A percentile compares a stretch with the other conserved stretches of the same genome.
These are phyloP conservation scores for Charanyca ferruginea DNA, from an alignment of 2,888 invertebrate species.

Conservation along the genomic window DNA sequence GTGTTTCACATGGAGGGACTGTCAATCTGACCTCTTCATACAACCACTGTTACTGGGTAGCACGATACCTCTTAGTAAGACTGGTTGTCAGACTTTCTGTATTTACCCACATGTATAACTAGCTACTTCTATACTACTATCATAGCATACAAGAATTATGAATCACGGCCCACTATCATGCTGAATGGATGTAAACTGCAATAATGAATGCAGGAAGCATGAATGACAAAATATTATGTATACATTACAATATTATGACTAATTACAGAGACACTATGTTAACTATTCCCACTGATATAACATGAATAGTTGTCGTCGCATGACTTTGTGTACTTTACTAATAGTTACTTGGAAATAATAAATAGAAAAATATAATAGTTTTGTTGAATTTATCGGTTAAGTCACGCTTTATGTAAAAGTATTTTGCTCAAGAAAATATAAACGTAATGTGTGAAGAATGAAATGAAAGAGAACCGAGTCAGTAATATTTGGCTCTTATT, in stretches of 20 bases:
- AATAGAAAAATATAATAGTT: not conserved
- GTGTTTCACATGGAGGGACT: too few species aligned
- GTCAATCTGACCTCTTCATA: too few species aligned
- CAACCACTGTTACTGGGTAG: too few species aligned
- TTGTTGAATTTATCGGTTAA: too few species aligned
- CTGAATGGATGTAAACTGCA: slow-evolving; percentile 21
- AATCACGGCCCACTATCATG: slow-evolving; percentile 42
- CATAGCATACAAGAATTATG: slow-evolving; percentile 25
- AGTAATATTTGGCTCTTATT: too few species aligned
- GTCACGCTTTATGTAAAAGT: not conserved
- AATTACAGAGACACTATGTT: slow-evolving; percentile 16
- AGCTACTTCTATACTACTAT: not conserved
- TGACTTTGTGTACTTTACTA: not conserved
- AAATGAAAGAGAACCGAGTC: too few species aligned
- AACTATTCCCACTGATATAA: not conserved
- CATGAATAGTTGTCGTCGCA: not conserved
- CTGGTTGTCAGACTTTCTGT: too few species aligned
- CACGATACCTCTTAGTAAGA: too few species aligned
- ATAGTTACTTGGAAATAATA: slow-evolving; percentile 1
- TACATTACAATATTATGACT: slow-evolving; percentile 33
- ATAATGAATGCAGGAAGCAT: slow-evolving; percentile 38
- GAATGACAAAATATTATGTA: slow-evolving; percentile 45
- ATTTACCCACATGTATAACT: too few species aligned
- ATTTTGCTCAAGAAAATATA: too few species aligned
- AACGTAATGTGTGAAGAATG: too few species aligned